Conservation (phyloP, 1,140 invertebrate genomes). For the Drosophila hydei region DNA sequence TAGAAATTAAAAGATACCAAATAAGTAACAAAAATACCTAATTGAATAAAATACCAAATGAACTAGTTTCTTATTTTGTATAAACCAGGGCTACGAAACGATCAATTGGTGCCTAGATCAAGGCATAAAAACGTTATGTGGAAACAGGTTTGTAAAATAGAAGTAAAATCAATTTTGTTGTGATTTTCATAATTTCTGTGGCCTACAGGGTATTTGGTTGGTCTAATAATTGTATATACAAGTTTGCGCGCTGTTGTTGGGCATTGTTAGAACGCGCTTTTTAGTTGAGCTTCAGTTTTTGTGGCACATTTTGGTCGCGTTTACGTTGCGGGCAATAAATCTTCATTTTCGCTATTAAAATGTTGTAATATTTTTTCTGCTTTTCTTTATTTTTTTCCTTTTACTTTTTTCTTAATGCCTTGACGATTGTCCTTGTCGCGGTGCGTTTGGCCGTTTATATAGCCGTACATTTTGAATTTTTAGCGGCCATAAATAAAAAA, state of each 20-base stretch:
- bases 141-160: no score
- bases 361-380: constrained; percentile 71
- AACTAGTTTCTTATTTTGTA: no score
- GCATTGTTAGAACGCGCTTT: constrained; percentile 50
- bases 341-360: constrained; percentile 81
- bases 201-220: constrained; percentile 16
- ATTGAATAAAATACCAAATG: no score
- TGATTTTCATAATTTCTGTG: background rate
- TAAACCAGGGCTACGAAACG: no score
- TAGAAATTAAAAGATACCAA: background rate
- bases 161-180: no score
- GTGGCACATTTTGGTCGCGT: constrained; percentile 51
- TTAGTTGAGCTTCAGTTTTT: constrained; percentile 65
- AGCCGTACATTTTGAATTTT: constrained; percentile 57
- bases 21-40: no score
- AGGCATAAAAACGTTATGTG: no score
- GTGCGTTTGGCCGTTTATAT: constrained; percentile 26
- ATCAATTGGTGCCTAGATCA: no score
- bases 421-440: constrained; percentile 62
- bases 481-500: constrained; percentile 64
- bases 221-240: background rate
- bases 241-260: constrained; percentile 1
- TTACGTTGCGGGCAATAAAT: constrained; percentile 72
- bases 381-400: constrained; percentile 3
- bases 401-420: constrained; percentile 56